Base-by-base conservation (phyloP, 1,140 invertebrate species). In the Pseudomyrmex sp. region DNA sequence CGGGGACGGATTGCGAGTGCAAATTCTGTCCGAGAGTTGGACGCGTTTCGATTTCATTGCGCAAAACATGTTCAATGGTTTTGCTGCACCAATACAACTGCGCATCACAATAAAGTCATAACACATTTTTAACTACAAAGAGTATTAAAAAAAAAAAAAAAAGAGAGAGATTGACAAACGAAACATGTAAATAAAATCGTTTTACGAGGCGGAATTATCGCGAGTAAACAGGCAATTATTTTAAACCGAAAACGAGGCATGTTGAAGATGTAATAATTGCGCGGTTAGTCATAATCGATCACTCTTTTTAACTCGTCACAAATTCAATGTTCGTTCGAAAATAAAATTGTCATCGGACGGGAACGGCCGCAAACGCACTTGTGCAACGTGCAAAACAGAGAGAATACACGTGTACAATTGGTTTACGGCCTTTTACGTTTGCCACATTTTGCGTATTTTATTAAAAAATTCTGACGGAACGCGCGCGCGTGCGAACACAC, bases 401-500 rank as follows among this genome's bases (percentile, higher is more conserved):
- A 59, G 52, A 70, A 69, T 46, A 58, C 15, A 59, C 20, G 66
- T 58, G 26, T 12, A 70, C 35, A 80, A 80, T 80, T 80, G 69
- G 54, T 80, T 80, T 80, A 61, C 52, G 59, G 18, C 12, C 44
- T 3, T 79, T 79, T 70, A 80, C 18, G 23, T 68, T 15, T 15
- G 65, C 52, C 70, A 58, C 76, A 80, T 80, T 70, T 76, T 52
- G 44, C 83, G 85, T 65, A 87, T 88, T 88, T 87, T 87, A 88
- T 88, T 86, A 82, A 86, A 75, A 88, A 77, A 88, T 88, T 88
- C 79, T 88, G 65, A 68, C 54, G 66, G 50, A 66, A 68, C 35
- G 35, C 35, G 35, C 5, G 35, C 35, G 35, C 35, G 35, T 0
- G 5, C 0, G 4, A 4, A 0, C 0, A 35, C 35, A 35, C 35